Base-by-base conservation (phyloP, 2,888 invertebrate genomes). In the Eubasilissa splendida region DNA sequence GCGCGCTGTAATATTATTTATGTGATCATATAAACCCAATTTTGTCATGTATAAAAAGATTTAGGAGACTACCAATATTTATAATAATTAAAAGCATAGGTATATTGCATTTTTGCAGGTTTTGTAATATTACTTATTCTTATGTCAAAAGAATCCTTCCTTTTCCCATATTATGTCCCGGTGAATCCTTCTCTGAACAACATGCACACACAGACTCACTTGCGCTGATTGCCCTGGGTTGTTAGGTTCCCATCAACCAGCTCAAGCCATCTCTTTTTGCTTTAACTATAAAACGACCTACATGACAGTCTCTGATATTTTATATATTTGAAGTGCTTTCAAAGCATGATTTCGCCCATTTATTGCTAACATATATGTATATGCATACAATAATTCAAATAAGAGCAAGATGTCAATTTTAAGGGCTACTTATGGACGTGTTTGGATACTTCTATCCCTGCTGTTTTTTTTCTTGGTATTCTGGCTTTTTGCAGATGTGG, bases 401-500 rank as follows among this genome's bases (percentile, higher is more conserved):
- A 12, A 73, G 5, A 22, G 14, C 31, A 14, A 59, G 50, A 59
- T 75, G 50, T 42, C 4, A 58, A 4, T 58, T n/a, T 2, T 58
- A 58, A 58, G 54, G 54, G 71, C 22, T 71, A 54, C 54, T 10
- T n/a, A 42, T 14, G 58, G 58, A 58, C 58, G 58, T 58, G 58
- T 58, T n/a, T 63, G 63, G 63, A 63, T 71, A 14, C 42, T 66
- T 63, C 79, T 66, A 77, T 74, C 77, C 79, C 74, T 74, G 65
- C 73, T 77, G 63, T 83, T 80, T 81, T 82, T 81, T 88, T 89
- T 83, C 90, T 90, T 90, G 90, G 90, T 88, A 89, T 91, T 87
- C 91, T 91, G 90, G 91, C 91, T 94, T 93, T 94, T 95, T 95
- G 88, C 96, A 96, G 96, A 96, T 96, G 96, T 96, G 91, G 96